Evolutionary conservation across 2,797 vertebrate species (phyloP).

Genomic region (Rhynchonycteris naso): DNA sequence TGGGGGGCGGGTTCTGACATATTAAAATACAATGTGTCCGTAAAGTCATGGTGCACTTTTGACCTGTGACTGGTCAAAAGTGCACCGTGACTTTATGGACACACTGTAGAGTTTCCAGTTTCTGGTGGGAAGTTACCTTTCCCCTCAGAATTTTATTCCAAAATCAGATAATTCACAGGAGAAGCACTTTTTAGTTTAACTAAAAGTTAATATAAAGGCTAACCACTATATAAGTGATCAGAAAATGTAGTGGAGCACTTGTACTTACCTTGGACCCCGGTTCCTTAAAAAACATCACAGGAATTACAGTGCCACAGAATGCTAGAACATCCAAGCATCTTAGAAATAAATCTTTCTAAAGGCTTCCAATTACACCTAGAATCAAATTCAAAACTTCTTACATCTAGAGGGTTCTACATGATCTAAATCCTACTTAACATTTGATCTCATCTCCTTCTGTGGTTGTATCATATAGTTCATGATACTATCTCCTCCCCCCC

Average conservation of each 20-base stretch:
- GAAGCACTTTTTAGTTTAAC: neutral
- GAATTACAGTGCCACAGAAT: neutral
- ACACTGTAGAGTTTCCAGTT: neutral
- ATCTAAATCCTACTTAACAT: neutral
- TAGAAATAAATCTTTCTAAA: neutral
- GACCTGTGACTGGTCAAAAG: too few relatives aligned
- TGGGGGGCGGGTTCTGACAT: neutral
- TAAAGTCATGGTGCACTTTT: too few relatives aligned
- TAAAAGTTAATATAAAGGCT: neutral
- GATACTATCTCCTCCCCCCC: neutral
- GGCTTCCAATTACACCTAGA: neutral
- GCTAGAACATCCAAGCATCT: neutral
- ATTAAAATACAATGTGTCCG: constrained; percentile 10
- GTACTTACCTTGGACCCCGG: neutral
- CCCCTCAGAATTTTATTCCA: neutral
- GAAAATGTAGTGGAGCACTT: neutral
- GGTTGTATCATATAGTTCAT: neutral
- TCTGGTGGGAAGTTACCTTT: neutral
- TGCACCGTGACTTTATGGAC: too few relatives aligned
- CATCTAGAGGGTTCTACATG: neutral
- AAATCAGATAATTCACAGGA: neutral
- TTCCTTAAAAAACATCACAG: neutral
- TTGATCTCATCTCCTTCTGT: neutral
- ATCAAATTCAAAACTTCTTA: neutral
- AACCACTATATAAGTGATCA: neutral